Conservation (phyloP, 2,888 invertebrate species). For the Phrixothrix hirtus region DNA sequence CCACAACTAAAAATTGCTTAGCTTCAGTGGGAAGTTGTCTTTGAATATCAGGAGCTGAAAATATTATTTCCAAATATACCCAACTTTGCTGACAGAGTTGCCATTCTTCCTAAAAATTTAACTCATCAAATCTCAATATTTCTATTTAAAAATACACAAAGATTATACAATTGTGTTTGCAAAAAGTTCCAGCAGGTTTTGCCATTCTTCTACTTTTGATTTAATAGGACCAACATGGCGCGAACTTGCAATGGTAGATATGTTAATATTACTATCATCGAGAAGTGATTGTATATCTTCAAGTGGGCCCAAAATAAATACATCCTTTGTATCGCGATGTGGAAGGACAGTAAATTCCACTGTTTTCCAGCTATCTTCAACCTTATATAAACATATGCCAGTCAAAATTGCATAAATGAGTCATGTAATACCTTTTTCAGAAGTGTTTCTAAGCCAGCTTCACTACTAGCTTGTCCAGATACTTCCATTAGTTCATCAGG, state of each 20-base stretch:
- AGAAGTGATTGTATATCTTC: conserved; percentile 82
- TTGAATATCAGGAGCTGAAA: conserved; percentile 92
- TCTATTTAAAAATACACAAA: no score
- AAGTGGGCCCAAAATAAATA: conserved; percentile 79
- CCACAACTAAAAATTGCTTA: conserved; percentile 81
- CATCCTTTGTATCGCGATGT: conserved; percentile 82
- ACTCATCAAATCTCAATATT: no score
- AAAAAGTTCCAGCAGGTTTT: conserved; percentile 75
- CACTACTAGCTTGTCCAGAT: conserved; percentile 86
- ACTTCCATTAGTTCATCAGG: conserved; percentile 80
- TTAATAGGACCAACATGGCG: conserved; percentile 85
- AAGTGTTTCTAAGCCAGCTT: conserved; percentile 78
- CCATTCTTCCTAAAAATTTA: conserved; percentile 89
- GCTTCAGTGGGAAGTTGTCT: conserved; percentile 90
- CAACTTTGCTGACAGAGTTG: conserved; percentile 87
- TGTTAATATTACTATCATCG: conserved; percentile 85
- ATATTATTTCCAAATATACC: conserved; percentile 93
- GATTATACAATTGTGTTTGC: conserved; percentile 73
- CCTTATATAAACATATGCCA: conserved; percentile 54
- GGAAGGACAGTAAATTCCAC: conserved; percentile 76
- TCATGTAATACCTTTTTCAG: conserved; percentile 74
- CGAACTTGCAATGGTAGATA: conserved; percentile 86
- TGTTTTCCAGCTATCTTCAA: conserved; percentile 82
- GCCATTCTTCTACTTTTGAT: conserved; percentile 82
- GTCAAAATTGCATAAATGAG: no score